Base-by-base conservation (phyloP, 2,113 vertebrate genomes). In the Poecilia latipinna region DNA sequence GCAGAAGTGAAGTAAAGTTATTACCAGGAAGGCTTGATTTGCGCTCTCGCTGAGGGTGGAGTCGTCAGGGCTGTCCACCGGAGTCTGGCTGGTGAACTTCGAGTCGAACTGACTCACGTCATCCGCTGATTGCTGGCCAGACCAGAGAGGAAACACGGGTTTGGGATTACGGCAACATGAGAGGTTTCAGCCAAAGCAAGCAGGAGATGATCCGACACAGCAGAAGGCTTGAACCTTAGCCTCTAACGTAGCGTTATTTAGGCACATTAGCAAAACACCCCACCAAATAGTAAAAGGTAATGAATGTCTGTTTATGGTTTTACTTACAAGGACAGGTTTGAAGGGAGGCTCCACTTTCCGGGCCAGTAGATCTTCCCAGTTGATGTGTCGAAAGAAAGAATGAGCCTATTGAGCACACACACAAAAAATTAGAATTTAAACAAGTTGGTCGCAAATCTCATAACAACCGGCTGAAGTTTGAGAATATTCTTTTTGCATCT, bases 81-180 rank as follows among this genome's bases (percentile, higher is more conserved):
- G 98, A 65, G 98, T 98, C 95, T 99, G 98, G 93, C 97, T 97
- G 90, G 98, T 99, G 96, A 99, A 99, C 95, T 99, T 99, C 39
- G 98, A 99, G 94, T 99, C 98, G 91, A 99, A 99, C 93, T 99
- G 98, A 95, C 98, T 99, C 90, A 99, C 98, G 84, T 99, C 98
- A 88, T 99, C 98, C 85, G 98, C 98, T 39, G 98, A 99, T 98
- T 99, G 97, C 98, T 99, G 83, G 35, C 75, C 77, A 79, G 4
- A 79, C 13, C 68, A 65, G 15, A 64, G 60, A 65, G 29, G 33
- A 64, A 44, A 61, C 6, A 28, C 63, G 22, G 37, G 71, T 78
- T 62, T 75, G 28, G 35, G 66, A 61, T 39, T 1, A 57, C 17
- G 8, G 76, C 42, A 65, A 75, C 77, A 22, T 29, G 74, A 80